phyloP scores from a whole-genome alignment of 2,113 vertebrate species.

The Phyllostomus discolor region DNA sequence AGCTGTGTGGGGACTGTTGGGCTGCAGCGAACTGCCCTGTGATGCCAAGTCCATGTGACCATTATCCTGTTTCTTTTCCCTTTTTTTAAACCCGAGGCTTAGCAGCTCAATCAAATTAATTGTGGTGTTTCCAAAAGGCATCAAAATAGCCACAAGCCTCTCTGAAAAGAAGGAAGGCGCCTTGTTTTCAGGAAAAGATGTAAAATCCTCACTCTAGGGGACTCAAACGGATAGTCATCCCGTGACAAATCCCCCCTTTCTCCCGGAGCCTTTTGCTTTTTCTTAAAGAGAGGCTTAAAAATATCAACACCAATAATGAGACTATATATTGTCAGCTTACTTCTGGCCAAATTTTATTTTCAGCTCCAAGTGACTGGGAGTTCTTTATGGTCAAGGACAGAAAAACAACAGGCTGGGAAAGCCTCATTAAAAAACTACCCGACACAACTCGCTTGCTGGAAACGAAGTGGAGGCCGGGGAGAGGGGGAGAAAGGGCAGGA shows the following conservation, averaged over 20 bases:
- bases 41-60: conserved; percentile 61
- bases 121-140: conserved; percentile 68
- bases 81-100: conserved; percentile 31
- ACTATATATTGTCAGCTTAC: conserved; percentile 41
- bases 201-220: conserved; percentile 50
- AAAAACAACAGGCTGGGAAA: conserved; percentile 65
- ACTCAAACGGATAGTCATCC: conserved; percentile 53
- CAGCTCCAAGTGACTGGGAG: conserved; percentile 62
- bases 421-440: conserved; percentile 57
- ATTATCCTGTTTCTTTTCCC: conserved; percentile 32
- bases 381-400: conserved; percentile 69
- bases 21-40: conserved; percentile 55
- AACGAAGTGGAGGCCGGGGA: conserved; percentile 29
- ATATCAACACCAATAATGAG: neutral
- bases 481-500: neutral
- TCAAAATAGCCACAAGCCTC: conserved; percentile 67
- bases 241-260: conserved; percentile 57
- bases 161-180: conserved; percentile 61
- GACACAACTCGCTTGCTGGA: conserved; percentile 68
- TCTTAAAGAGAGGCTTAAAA: conserved; percentile 64
- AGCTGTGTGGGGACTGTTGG: conserved; percentile 52
- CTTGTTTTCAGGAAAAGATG: conserved; percentile 69
- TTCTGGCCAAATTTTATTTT: conserved; percentile 74
- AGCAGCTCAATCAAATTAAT: conserved; percentile 71
- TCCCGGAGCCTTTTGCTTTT: conserved; percentile 42